Base-by-base conservation (phyloP, 2,888 invertebrate genomes). In the Endomychus coccineus region DNA sequence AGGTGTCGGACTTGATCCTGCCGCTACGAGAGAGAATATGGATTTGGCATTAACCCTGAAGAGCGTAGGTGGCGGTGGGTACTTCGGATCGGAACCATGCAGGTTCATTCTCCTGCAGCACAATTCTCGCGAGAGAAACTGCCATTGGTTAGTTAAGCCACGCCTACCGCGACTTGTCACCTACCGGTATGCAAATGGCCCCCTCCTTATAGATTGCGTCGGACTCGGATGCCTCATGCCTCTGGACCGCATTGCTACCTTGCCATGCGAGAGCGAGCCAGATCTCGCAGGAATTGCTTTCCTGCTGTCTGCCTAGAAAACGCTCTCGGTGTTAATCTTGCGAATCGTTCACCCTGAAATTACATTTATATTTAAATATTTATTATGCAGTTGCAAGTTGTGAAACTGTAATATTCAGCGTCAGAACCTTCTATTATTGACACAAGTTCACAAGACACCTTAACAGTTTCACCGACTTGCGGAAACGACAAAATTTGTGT, bases 181-280 rank as follows among this genome's bases (percentile, higher is more conserved):
- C 67, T 66, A 66, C 67, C 64, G 65, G 66, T 66, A 67, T 67
- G 67, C 66, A 67, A 67, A 67, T 67, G 62, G 55, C 58, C 59
- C 61, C 58, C 59, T 53, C 53, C 51, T 49, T 37, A 25, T 23
- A 21, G 30, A 23, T 32, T 31, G 14, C 37, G 30, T 32, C 21
- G 21, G 30, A 17, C 31, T 21, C 10, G 17, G 36, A 14, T 29
- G 36, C 40, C 30, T 36, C 32, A 30, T 32, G 27, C 32, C 32
- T 30, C 35, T 35, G 40, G 38, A 38, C 38, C 38, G 38, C 38
- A 38, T 38, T 38, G 33, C 33, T 38, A 17, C 27, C 32, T 24
- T 9, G 23, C 2, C 12, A 31, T 19, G 12, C 5, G 25, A 12
- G 3, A 12, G 25, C 16, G 29, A 14, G 5, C 6, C 6, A n/a